A percentile compares a stretch with the other conserved stretches of the same genome.
phyloP scores from a whole-genome alignment of 2,888 invertebrate genomes.

The Sphecodes monilicornis region DNA sequence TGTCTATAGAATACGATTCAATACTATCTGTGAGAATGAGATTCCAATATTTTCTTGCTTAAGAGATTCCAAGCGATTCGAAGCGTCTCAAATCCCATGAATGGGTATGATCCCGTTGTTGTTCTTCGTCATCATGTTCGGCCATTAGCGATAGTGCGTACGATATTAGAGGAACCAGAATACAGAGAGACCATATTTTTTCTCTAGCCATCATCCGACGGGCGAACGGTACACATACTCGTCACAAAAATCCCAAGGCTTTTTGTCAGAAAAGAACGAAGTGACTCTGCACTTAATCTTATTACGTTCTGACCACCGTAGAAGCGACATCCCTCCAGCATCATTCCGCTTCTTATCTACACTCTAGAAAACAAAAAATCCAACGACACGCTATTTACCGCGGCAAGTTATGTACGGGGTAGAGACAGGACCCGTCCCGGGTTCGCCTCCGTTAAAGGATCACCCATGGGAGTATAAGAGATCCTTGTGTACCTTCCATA shows the following conservation, averaged over 20 bases:
- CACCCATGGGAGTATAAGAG: constrained; percentile 6
- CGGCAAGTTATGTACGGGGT: not conserved
- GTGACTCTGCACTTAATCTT: not conserved
- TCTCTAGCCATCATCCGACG: not conserved
- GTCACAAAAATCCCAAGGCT: not conserved
- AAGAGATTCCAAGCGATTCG: too few relatives aligned
- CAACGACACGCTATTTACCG: constrained; percentile 38
- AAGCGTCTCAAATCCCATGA: too few relatives aligned
- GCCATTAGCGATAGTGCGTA: too few relatives aligned
- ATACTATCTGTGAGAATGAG: too few relatives aligned
- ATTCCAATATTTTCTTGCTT: too few relatives aligned
- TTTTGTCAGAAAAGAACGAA: not conserved
- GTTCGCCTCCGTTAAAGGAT: constrained; percentile 31
- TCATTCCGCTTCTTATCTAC: not conserved
- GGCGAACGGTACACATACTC: not conserved
- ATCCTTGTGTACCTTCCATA: constrained; percentile 23
- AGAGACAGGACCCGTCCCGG: constrained; percentile 11
- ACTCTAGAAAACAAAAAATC: not conserved
- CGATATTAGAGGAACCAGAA: too few relatives aligned
- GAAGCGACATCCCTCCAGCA: not conserved
- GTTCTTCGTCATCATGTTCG: too few relatives aligned
- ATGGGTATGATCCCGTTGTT: too few relatives aligned
- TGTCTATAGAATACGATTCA: too few relatives aligned
- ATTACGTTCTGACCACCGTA: constrained; percentile 7
- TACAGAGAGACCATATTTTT: too few relatives aligned